Conservation (phyloP, 2,797 vertebrate genomes). For the Mormyrops boulengeri region DNA sequence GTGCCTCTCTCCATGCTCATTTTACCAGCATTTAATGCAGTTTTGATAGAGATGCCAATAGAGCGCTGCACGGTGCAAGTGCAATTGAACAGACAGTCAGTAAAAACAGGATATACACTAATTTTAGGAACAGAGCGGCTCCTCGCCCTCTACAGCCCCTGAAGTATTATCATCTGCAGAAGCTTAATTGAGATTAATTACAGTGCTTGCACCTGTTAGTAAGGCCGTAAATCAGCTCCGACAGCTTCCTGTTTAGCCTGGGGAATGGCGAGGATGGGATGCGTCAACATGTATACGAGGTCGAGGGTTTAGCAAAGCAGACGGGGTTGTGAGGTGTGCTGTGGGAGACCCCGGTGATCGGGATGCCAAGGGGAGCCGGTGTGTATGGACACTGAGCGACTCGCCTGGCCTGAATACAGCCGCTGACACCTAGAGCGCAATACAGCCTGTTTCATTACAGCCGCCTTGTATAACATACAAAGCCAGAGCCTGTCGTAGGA, state of each 20-base stretch:
- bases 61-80: not conserved
- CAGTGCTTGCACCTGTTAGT: constrained; percentile 45
- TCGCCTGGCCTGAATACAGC: not conserved
- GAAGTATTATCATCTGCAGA: constrained; percentile 26
- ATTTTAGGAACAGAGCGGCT: not conserved
- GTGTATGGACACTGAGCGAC: not conserved
- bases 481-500: not conserved
- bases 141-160: not conserved
- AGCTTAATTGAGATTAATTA: constrained; percentile 59
- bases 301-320: constrained; percentile 45
- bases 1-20: not conserved
- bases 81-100: not conserved
- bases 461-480: not conserved
- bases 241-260: constrained; percentile 47
- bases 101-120: not conserved
- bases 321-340: not conserved
- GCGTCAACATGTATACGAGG: constrained; percentile 35
- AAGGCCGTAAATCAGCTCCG: constrained; percentile 54
- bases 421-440: not conserved
- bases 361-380: not conserved
- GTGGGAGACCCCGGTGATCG: not conserved
- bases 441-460: not conserved
- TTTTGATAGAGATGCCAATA: not conserved
- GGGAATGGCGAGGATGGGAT: constrained; percentile 28
- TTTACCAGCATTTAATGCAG: not conserved